A percentile compares a stretch with the other conserved stretches of the same genome.
Conservation (phyloP, 2,888 invertebrate genomes). For the Spilarctia lutea region DNA sequence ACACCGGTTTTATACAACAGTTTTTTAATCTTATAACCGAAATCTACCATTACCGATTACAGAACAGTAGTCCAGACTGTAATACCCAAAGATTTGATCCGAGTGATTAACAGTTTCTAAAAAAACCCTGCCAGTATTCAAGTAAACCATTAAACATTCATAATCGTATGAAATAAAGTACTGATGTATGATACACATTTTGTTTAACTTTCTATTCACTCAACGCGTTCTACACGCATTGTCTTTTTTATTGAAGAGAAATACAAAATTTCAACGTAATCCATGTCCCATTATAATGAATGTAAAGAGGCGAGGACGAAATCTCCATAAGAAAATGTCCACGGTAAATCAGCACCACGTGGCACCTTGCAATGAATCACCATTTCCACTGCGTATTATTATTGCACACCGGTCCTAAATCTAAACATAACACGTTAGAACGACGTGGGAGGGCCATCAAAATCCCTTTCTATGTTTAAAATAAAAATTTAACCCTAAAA, state of each 20-base stretch:
- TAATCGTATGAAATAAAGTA: no score
- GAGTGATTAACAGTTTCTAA: neutral
- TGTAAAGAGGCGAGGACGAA: neutral
- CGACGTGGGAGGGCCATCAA: conserved; percentile 82
- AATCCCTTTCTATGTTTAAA: conserved; percentile 86
- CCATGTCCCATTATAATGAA: neutral
- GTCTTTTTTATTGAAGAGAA: neutral
- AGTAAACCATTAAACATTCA: neutral
- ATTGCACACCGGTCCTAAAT: conserved; percentile 76
- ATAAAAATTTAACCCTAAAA: conserved; percentile 85
- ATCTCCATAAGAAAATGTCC: conserved; percentile 16
- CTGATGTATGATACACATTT: neutral
- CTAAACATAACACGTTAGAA: conserved; percentile 75
- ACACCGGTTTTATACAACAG: no score
- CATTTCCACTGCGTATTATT: conserved; percentile 64
- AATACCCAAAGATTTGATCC: neutral
- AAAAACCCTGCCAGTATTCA: neutral
- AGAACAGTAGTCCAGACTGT: conserved; percentile 23
- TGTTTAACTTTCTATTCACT: neutral
- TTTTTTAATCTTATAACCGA: no score
- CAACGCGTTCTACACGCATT: neutral
- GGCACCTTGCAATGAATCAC: conserved; percentile 53
- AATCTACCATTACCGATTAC: conserved; percentile 53
- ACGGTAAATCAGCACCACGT: conserved; percentile 11
- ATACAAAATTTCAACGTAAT: neutral